Base-by-base conservation (phyloP, 35 echinoderm and acorn worm genomes). In the Acanthaster planci region DNA sequence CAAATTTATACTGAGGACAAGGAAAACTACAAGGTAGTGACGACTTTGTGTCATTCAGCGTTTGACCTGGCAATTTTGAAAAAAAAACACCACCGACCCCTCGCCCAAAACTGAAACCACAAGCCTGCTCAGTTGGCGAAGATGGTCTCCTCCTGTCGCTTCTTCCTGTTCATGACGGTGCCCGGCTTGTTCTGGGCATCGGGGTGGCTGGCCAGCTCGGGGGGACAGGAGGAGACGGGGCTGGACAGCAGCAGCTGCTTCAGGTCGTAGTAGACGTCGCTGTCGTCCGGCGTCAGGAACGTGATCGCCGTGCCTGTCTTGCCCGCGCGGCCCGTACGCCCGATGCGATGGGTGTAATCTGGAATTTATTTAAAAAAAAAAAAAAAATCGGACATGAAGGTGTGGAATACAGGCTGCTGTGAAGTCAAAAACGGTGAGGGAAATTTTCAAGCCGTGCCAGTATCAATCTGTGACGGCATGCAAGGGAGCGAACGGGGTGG, bases 321-420 rank as follows among this genome's bases (percentile, higher is more conserved):
- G 29, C 95, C 95, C 0, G 95, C 95, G 67, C 95, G 75, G 29
- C 95, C 95, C 2, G 95, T 98, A 90, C 95, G 85, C 68, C 95
- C 95, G 15, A 98, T 98, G 88, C 95, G 95, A 91, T 98, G 95
- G 32, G 95, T 98, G 52, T 98, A 98, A 67, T 90, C 95, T 98
- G 85, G 12, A 47, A 47, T 47, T 2, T 44, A 76, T 19, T 21
- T 27, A 21, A 32, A 56, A 53, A 56, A 39, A 88, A 44, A 31
- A 14, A n/a, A 47, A 47, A 47, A 47, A 47, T 47, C 42, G 42
- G 4, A 47, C n/a, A n/a, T n/a, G n/a, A n/a, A n/a, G n/a, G n/a
- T n/a, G n/a, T n/a, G n/a, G n/a, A n/a, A n/a, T n/a, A n/a, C n/a
- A n/a, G n/a, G n/a, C n/a, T n/a, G n/a, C n/a, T n/a, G n/a, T n/a